Evolutionary conservation across 2,888 invertebrate genomes (phyloP), one percentile per base, ranked within the genome.

Genomic region (Hirtodrosophila alboralis): DNA sequence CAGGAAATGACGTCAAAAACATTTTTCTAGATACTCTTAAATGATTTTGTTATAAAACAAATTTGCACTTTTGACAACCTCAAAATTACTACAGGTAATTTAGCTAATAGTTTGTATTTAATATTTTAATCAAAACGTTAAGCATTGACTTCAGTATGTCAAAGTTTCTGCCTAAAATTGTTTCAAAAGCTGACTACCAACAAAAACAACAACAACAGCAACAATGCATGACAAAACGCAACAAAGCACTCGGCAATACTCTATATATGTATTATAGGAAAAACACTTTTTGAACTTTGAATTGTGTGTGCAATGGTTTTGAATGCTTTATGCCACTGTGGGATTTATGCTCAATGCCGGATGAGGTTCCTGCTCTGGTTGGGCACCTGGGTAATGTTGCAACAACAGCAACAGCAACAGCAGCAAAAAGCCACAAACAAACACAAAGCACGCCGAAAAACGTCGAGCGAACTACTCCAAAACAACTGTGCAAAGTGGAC

Each of bases 401-500:
- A 36, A 21, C 40, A 47, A 26, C 23, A 40, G 23, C n/a, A n/a
- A n/a, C n/a, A 43, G 43, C n/a, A n/a, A n/a, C n/a, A n/a, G n/a
- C n/a, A 34, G 33, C 7, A 31, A 10, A 27, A 62, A 14, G n/a
- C n/a, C n/a, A n/a, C 4, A 23, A 12, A 14, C 33, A 14, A 10
- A 14, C 14, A 28, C 48, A 51, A 37, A 44, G 43, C 38, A 45
- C 14, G 23, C 23, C 23, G 44, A 76, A 78, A 72, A 72, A 63
- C 49, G 51, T 28, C 45, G 53, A 53, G 60, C 41, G 45, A 76
- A 81, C 83, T 83, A 76, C 80, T 78, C 68, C 47, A 83, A 75
- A 77, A 78, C 80, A 80, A 80, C 77, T 68, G 74, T 60, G 78
- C 78, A 80, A 80, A 81, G 83, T 83, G 80, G 80, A 83, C 81